Evolutionary conservation across 2,113 vertebrate species (phyloP), one percentile per base, ranked within the genome.

Genomic region (Empidonax alnorum): DNA sequence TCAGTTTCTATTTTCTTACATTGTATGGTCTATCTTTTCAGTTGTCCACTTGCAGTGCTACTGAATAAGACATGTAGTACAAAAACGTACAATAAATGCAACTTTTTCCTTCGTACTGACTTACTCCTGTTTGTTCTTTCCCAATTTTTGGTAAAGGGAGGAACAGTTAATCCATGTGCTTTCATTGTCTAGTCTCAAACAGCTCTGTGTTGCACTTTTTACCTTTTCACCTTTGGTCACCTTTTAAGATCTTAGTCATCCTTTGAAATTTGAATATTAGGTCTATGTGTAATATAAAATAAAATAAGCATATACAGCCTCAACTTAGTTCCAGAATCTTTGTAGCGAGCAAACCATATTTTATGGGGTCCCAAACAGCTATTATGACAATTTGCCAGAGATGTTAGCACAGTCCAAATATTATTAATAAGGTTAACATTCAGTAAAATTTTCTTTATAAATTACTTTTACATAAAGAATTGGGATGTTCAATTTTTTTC

Each of bases 61-160:
- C 35, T 74, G 67, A 71, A 21, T 22, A 91, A 72, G 27, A 14
- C 52, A 56, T 35, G 62, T 92, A 90, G 6, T 18, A 5, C 37
- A 86, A 83, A 83, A 90, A 53, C 5, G 11, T 91, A 49, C 50
- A 94, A 93, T 96, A 96, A 96, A 96, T 55, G 6, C 46, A 53
- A 49, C 5, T 50, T 79, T 50, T 55, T 46, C 44, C 31, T 78
- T 78, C 74, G 8, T 9, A 33, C 4, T 63, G 74, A 16, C 2
- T 19, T 63, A 27, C 6, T 71, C 65, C 22, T 87, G 6, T 71
- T 94, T 52, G 3, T 35, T 88, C 44, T 63, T 78, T 56, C 56
- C 24, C 5, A 53, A 1, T 74, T 77, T 30, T 63, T 61, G 22
- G 24, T 44, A 87, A 87, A 84, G 7, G 7, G 8, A 75, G 24